These are phyloP conservation scores for Crotalus helleri DNA, from an alignment of 2,113 vertebrate genomes.

Conservation along the genomic window DNA sequence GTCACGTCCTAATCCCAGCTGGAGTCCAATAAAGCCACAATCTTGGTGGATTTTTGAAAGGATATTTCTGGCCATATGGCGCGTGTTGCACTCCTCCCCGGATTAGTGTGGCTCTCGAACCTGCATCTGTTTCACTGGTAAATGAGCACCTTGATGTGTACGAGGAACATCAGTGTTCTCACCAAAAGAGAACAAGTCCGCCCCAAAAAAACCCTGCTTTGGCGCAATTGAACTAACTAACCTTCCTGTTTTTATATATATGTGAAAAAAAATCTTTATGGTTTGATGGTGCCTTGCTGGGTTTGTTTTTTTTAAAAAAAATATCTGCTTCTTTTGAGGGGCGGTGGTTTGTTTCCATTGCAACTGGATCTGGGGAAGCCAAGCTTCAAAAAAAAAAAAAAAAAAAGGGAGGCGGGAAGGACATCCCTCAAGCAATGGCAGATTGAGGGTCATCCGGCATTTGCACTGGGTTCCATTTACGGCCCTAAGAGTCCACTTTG, in stretches of 20 bases:
- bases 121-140: slow-evolving; percentile 56
- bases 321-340: neutral
- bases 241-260: neutral
- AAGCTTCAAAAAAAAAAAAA: neutral
- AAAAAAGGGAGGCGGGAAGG: no score
- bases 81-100: slow-evolving; percentile 56
- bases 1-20: slow-evolving; percentile 33
- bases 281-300: slow-evolving; percentile 40
- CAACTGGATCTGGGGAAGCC: neutral
- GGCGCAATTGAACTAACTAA: slow-evolving; percentile 37
- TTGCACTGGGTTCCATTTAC: no score
- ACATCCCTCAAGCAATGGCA: no score
- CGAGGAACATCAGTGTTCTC: slow-evolving; percentile 48
- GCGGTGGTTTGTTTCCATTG: neutral
- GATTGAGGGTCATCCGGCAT: no score
- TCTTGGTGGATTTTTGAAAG: slow-evolving; percentile 27
- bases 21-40: neutral
- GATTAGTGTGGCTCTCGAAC: slow-evolving; percentile 58
- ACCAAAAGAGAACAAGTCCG: neutral
- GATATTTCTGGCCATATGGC: slow-evolving; percentile 57
- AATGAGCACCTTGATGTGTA: slow-evolving; percentile 63
- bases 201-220: slow-evolving; percentile 40
- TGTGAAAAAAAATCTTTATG: slow-evolving; percentile 8
- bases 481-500: no score
- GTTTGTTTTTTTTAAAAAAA: neutral